These are phyloP conservation scores for Diaprepes abbreviatus DNA, from an alignment of 2,888 invertebrate genomes.

Conservation along the genomic window DNA sequence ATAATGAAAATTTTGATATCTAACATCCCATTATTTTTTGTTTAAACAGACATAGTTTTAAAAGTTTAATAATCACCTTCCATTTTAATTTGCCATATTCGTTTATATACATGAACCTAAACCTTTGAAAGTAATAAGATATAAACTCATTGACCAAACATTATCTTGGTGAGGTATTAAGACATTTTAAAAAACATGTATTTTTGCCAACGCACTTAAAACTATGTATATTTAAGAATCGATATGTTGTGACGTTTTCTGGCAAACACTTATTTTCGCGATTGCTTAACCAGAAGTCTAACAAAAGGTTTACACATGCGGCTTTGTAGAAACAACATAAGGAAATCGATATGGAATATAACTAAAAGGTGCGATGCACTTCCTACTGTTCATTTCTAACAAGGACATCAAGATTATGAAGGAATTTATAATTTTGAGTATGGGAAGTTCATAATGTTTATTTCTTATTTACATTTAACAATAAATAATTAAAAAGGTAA, in stretches of 20 bases:
- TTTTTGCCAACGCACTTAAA: too few species aligned
- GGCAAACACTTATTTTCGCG: too few species aligned
- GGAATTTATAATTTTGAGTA: slow-evolving; percentile 33
- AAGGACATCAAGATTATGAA: slow-evolving; percentile 6
- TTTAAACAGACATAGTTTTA: background rate
- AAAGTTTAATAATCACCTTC: too few species aligned
- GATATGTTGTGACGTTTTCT: too few species aligned
- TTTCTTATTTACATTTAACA: slow-evolving; percentile 47
- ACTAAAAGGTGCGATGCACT: slow-evolving; percentile 1
- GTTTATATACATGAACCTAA: background rate
- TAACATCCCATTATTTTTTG: background rate
- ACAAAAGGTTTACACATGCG: background rate
- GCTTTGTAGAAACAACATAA: background rate
- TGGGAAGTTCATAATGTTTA: slow-evolving; percentile 21
- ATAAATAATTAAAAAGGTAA: slow-evolving; percentile 42
- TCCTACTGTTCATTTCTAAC: slow-evolving; percentile 2
- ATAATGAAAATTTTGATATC: background rate
- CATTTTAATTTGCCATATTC: too few species aligned
- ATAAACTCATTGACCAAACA: too few species aligned
- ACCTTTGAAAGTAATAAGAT: too few species aligned
- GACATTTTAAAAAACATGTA: too few species aligned
- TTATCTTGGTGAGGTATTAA: too few species aligned
- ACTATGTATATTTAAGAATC: too few species aligned
- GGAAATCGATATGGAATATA: background rate
- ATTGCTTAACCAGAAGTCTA: too few species aligned